A percentile compares a stretch with the other conserved stretches of the same genome.
phyloP scores from a whole-genome alignment of 2,797 vertebrate genomes.

The Channallabes apus region DNA sequence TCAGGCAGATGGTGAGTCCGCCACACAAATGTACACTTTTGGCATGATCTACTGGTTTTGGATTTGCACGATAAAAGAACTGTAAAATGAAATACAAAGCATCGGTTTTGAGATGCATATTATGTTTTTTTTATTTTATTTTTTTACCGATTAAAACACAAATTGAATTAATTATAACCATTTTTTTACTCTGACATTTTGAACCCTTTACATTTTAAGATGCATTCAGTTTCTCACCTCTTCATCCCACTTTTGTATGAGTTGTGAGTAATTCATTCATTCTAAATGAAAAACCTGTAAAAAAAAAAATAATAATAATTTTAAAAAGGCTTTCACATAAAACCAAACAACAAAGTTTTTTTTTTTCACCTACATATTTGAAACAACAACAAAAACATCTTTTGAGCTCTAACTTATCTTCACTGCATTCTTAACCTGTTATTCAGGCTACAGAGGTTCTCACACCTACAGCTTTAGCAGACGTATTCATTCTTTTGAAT shows the following conservation, averaged over 20 bases:
- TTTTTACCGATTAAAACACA: background rate
- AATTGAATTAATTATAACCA: background rate
- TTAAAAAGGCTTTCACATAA: background rate
- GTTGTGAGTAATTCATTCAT: background rate
- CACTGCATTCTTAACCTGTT: background rate
- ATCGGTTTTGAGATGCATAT: constrained; percentile 20
- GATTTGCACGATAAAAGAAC: constrained; percentile 16
- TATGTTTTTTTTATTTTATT: constrained; percentile 5
- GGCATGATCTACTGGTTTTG: constrained; percentile 7
- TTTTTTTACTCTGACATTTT: background rate
- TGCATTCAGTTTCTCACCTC: too few relatives aligned
- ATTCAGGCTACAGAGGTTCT: background rate
- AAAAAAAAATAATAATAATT: too few relatives aligned
- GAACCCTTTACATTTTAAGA: background rate
- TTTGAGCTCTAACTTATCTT: background rate
- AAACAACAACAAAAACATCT: background rate
- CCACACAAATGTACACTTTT: constrained; percentile 7
- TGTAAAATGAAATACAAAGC: background rate
- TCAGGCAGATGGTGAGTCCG: constrained; percentile 93
- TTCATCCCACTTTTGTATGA: background rate
- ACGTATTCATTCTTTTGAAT: background rate
- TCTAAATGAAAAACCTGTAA: background rate
- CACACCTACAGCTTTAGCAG: background rate
- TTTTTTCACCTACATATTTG: background rate
- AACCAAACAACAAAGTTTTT: background rate